These are phyloP conservation scores for Drosophila parthenogenetica DNA, from an alignment of 2,888 invertebrate species.

Conservation along the genomic window DNA sequence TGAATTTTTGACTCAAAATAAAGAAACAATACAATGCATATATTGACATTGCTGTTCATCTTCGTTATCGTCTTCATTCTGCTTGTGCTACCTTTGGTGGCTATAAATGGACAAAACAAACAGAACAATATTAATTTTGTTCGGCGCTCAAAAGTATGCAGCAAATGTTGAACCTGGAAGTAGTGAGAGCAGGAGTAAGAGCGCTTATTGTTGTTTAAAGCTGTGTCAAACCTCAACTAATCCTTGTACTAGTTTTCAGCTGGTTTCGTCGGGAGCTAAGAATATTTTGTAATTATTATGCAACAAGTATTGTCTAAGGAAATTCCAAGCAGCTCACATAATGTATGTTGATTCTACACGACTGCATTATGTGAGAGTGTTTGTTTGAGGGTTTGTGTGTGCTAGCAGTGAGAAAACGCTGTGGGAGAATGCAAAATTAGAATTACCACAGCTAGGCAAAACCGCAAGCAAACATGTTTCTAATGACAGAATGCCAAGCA, in stretches of 20 bases:
- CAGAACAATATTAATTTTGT: not conserved
- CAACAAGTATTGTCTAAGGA: constrained; percentile 68
- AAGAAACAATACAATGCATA: not conserved
- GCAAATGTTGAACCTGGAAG: not conserved
- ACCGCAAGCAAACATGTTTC: constrained; percentile 38
- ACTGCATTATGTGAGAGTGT: constrained; percentile 1
- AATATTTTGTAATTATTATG: constrained; percentile 59
- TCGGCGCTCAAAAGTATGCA: constrained; percentile 30
- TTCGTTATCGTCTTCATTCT: not conserved
- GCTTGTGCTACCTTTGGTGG: not conserved
- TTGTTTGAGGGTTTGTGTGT: constrained; percentile 8
- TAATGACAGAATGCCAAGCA: constrained; percentile 14
- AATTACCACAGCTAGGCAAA: constrained; percentile 46
- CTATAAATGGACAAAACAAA: not conserved
- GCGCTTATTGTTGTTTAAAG: not conserved
- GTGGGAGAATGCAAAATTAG: constrained; percentile 59
- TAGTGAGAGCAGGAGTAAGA: no score
- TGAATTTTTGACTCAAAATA: not conserved
- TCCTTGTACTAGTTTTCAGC: constrained; percentile 9
- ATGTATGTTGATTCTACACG: not conserved
- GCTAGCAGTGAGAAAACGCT: constrained; percentile 35
- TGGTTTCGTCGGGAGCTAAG: constrained; percentile 2
- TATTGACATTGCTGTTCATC: constrained; percentile 1
- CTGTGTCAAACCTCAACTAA: constrained; percentile 1
- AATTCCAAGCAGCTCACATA: constrained; percentile 33